Conservation (phyloP, 1,140 invertebrate species). For the Hylaeus anthracinus region DNA sequence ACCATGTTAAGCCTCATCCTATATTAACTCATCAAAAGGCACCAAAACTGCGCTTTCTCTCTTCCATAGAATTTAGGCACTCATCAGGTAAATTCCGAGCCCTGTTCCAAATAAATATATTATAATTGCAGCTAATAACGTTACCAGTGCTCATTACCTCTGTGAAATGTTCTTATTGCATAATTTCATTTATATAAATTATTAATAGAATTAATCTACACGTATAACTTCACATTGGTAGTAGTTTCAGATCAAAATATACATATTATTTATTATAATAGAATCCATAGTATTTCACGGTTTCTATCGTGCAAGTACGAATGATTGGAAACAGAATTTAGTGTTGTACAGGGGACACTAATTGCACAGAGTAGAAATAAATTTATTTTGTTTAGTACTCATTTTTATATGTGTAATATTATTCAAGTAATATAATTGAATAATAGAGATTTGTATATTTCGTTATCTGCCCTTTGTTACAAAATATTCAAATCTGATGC, state of each 20-base stretch:
- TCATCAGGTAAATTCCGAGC: constrained; percentile 84
- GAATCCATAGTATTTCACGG: too few species aligned
- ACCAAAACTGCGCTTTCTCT: constrained; percentile 89
- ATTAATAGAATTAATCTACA: too few species aligned
- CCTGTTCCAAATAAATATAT: constrained; percentile 53
- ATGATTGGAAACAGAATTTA: neutral
- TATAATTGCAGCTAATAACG: constrained; percentile 3
- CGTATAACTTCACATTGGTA: too few species aligned
- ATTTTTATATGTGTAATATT: neutral
- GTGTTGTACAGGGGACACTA: neutral
- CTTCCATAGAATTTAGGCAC: constrained; percentile 87
- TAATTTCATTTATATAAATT: too few species aligned
- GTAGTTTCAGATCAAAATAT: too few species aligned
- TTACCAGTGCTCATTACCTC: too few species aligned
- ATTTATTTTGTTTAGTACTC: neutral
- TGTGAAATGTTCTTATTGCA: too few species aligned
- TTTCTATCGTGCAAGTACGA: too few species aligned
- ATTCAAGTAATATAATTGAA: neutral
- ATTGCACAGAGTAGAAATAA: neutral
- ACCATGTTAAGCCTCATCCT: constrained; percentile 81
- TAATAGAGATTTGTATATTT: neutral
- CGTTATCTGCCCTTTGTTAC: neutral
- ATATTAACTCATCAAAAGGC: constrained; percentile 83
- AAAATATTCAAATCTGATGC: neutral
- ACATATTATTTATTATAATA: too few species aligned